Base-by-base conservation (phyloP, 2,888 invertebrate genomes). In the Chouioia cunea region DNA sequence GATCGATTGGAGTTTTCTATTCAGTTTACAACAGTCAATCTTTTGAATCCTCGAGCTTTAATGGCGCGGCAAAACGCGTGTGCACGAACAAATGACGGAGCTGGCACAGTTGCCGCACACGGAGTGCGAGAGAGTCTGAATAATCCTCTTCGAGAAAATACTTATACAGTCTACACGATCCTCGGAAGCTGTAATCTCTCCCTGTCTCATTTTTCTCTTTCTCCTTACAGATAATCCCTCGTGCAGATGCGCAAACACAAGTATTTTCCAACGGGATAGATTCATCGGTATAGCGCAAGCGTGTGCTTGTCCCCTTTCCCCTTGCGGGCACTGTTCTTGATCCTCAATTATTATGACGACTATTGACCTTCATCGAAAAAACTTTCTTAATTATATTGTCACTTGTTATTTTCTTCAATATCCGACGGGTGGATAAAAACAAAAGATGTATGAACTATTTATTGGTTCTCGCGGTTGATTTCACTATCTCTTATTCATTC, bases 61-160 rank as follows among this genome's bases (percentile, higher is more conserved):
- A 70, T 36, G 18, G 65, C 48, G 64, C 70, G 59, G 54, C 46
- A 60, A 65, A 60, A 23, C 48, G 59, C 50, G 46, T 22, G 3
- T 6, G 27, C 18, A 10, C 23, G 59, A 44, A 53, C 47, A 60
- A 53, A 59, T 44, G 48, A 43, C 48, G 56, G n/a, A n/a, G n/a
- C n/a, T n/a, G n/a, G n/a, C n/a, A 43, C 14, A 23, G n/a, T 8
- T n/a, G 15, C 62, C 62, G 63, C 68, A 69, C 63, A 69, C 68
- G 68, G 63, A 57, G 68, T n/a, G n/a, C 48, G 8, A 15, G n/a
- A 36, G 16, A 10, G 4, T 10, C n/a, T n/a, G 18, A 57, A 16
- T 44, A 50, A 63, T 62, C 56, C 56, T 56, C 12, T 47, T 47
- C 27, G n/a, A 44, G 58, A 53, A 23, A 53, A 20, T 15, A 57